Evolutionary conservation across 2,797 vertebrate genomes (phyloP).

Genomic region (Craterocephalus amniculus): DNA sequence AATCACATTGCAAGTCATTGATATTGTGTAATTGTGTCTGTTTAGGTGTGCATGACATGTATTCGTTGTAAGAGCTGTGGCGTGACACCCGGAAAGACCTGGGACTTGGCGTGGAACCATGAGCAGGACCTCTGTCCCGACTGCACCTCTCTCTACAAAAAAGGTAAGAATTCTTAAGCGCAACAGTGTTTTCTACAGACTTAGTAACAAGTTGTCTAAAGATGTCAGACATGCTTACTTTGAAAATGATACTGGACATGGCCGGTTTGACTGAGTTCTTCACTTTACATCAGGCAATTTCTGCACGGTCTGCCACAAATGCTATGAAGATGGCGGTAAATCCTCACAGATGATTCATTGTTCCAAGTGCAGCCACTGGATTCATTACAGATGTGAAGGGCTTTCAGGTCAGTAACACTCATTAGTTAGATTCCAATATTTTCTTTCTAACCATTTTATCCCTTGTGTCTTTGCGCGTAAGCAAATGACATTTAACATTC

Average conservation of each 20-base stretch:
- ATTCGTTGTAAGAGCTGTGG: constrained; percentile 93
- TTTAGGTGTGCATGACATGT: constrained; percentile 90
- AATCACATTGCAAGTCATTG: background rate
- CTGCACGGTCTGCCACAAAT: constrained; percentile 89
- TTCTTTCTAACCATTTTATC: too few relatives aligned
- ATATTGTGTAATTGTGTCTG: constrained; percentile 6
- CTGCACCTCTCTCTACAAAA: constrained; percentile 84
- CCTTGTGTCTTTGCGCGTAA: too few relatives aligned
- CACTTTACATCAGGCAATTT: constrained; percentile 83
- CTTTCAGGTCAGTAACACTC: constrained; percentile 83
- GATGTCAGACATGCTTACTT: background rate
- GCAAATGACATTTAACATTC: background rate
- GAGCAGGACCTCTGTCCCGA: constrained; percentile 88
- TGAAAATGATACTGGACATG: background rate
- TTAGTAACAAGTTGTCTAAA: background rate
- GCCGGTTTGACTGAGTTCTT: constrained; percentile 12
- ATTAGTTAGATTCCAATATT: too few relatives aligned
- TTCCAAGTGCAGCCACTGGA: constrained; percentile 88
- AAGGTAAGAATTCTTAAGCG: constrained; percentile 76
- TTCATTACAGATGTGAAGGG: constrained; percentile 90
- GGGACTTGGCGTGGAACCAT: constrained; percentile 87
- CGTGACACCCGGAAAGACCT: constrained; percentile 88
- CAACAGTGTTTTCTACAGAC: background rate
- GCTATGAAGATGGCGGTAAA: constrained; percentile 85
- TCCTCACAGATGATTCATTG: constrained; percentile 90